Conservation (phyloP, 92 coral and sea anemone genomes). For the Ricordea florida region DNA sequence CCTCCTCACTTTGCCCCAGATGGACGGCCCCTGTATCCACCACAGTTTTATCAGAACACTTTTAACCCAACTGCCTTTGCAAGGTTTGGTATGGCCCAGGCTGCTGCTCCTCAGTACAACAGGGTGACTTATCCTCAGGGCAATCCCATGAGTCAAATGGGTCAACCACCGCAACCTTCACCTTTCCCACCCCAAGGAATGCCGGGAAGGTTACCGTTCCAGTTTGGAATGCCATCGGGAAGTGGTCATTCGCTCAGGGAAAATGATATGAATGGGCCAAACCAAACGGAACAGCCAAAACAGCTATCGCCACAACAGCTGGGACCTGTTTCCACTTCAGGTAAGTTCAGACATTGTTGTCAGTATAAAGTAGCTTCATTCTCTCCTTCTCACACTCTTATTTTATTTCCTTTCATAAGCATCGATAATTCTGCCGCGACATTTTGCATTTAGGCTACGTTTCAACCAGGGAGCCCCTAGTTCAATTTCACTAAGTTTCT, state of each 20-base stretch:
- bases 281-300: conserved; percentile 34
- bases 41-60: conserved; percentile 86
- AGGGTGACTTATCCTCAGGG: conserved; percentile 65
- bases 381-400: no score
- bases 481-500: no score
- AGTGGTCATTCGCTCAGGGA: conserved; percentile 20
- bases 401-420: no score
- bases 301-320: conserved; percentile 56
- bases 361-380: no score
- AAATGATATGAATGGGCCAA: conserved; percentile 32
- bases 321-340: conserved; percentile 78
- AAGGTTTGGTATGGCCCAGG: conserved; percentile 60
- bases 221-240: conserved; percentile 48
- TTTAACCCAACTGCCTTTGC: conserved; percentile 76
- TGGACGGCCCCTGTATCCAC: conserved; percentile 84
- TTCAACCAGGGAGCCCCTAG: no score
- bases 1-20: conserved; percentile 79
- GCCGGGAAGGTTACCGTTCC: conserved; percentile 72
- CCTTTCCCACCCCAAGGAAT: conserved; percentile 61
- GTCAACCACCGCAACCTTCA: conserved; percentile 23
- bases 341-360: no score
- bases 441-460: no score
- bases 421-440: no score
- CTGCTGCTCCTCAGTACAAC: conserved; percentile 64
- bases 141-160: conserved; percentile 56